These are phyloP conservation scores for Bombus confusus DNA, from an alignment of 1,140 invertebrate genomes.

Conservation along the genomic window DNA sequence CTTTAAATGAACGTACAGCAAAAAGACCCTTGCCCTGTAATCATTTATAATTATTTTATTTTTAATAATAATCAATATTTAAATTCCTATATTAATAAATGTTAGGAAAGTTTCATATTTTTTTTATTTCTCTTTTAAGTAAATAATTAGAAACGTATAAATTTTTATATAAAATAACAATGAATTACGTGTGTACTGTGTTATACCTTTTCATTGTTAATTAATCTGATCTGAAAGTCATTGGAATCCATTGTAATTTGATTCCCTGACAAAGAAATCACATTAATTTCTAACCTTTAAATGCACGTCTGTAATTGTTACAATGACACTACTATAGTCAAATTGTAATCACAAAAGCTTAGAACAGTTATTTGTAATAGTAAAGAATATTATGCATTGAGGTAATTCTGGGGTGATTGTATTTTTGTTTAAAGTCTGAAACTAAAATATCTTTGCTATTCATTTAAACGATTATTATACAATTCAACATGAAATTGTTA, in stretches of 20 bases:
- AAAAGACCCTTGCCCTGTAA: conserved; percentile 93
- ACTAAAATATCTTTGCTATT: not conserved
- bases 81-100: not conserved
- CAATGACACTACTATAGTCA: conserved; percentile 47
- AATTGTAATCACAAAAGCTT: not conserved
- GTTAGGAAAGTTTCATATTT: not conserved
- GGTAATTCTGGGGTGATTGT: not conserved
- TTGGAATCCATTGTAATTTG: conserved; percentile 58
- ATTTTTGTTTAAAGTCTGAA: not conserved
- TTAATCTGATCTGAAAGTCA: conserved; percentile 63
- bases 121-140: too few species aligned
- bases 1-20: conserved; percentile 87
- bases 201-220: conserved; percentile 70
- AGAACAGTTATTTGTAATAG: not conserved
- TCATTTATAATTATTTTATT: conserved; percentile 3
- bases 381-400: not conserved
- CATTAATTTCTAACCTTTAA: conserved; percentile 42
- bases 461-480: not conserved
- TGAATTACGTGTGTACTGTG: not conserved
- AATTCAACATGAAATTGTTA: not conserved
- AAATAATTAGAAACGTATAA: not conserved
- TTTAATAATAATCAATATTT: not conserved
- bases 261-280: conserved; percentile 8
- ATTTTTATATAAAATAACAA: not conserved
- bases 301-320: conserved; percentile 26